Base-by-base conservation (phyloP, 2,888 invertebrate genomes). In the Apomyelois bistriatella region DNA sequence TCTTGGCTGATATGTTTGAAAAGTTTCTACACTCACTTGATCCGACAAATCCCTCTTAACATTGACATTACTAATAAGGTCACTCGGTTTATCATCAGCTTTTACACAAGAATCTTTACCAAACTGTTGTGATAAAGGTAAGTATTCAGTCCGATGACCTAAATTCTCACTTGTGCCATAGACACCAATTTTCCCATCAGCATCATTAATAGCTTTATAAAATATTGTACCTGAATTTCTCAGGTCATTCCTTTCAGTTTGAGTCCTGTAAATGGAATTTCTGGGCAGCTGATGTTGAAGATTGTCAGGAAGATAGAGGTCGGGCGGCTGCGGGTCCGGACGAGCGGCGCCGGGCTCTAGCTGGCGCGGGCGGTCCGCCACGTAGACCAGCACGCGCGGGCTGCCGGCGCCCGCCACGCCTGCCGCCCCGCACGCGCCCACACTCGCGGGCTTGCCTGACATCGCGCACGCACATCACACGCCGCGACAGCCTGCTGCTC, bases 371-470 rank as follows among this genome's bases (percentile, higher is more conserved):
- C 46, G 46, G 80, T 88, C 87, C 79, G 85, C 82, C 85, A 90
- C 89, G 87, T 90, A 90, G 72, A 90, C 79, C 83, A 90, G 83
- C 80, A 90, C 82, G 84, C 90, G 89, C 82, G 88, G 83, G 79
- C 82, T 81, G 71, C 79, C 84, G 78, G 85, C 82, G 71, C 79
- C 84, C 78, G 85, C 81, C 78, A 79, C 84, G 77, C 83, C 85
- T 83, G 85, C 84, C 84, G 91, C 85, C 90, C 82, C 91, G 87
- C 92, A 78, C 84, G 91, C 85, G 90, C 82, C 91, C 87, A 92
- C 91, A 85, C 93, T 93, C 91, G 94, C 94, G 94, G 94, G 93
- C 94, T 94, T 94, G 92, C 93, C 93, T 90, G 94, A 93, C 94
- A 94, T 94, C 91, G 92, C 93, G 91, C 91, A 91, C 92, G 91